Percentiles rank a stretch among this genome's conserved stretches.
phyloP scores from a whole-genome alignment of 2,113 vertebrate species.

The Sceloporus tristichus region DNA sequence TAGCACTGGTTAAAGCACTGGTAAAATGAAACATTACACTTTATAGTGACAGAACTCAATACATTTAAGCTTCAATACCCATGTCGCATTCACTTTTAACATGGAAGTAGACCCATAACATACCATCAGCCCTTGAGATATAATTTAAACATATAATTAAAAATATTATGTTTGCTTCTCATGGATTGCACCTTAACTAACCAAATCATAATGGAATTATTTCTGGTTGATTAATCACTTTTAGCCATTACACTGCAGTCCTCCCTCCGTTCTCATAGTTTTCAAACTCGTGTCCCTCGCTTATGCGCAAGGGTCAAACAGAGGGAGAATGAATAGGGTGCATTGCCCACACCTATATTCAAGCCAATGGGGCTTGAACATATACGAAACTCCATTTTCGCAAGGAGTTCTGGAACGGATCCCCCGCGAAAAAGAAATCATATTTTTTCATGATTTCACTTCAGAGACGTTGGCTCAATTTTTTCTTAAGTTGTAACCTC shows the following conservation, averaged over 20 bases:
- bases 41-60: conserved; percentile 26
- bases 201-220: background rate
- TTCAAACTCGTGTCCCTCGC: too few relatives aligned
- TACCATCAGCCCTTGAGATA: background rate
- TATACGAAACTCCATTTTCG: too few relatives aligned
- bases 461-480: background rate
- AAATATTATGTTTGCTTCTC: background rate
- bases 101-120: background rate
- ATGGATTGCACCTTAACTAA: background rate
- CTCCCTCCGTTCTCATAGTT: too few relatives aligned
- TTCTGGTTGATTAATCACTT: background rate
- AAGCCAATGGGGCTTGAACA: too few relatives aligned
- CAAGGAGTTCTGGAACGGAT: too few relatives aligned
- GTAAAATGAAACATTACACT: conserved; percentile 66
- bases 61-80: conserved; percentile 37
- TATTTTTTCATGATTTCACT: background rate
- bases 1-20: conserved; percentile 49
- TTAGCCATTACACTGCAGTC: background rate
- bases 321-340: too few relatives aligned
- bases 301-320: too few relatives aligned
- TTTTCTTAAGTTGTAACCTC: background rate
- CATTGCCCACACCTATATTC: too few relatives aligned
- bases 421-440: too few relatives aligned
- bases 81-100: conserved; percentile 19
- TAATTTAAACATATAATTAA: background rate